Evolutionary conservation across 2,797 vertebrate species (phyloP).

Genomic region (Takifugu rubripes): DNA sequence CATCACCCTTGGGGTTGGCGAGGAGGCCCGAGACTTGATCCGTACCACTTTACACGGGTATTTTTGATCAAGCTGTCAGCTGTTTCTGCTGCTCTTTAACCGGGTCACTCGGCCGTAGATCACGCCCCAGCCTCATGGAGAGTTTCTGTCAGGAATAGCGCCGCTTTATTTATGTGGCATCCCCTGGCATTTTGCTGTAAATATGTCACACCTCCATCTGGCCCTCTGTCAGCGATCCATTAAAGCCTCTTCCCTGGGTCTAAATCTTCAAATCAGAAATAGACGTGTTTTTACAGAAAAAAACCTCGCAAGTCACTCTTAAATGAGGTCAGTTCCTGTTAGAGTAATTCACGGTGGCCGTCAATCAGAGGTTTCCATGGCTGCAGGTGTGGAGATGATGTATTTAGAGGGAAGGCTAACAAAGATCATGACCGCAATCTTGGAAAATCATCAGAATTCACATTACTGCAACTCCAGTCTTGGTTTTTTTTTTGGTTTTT

Average conservation of each 20-base stretch:
- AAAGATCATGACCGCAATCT: constrained; percentile 27
- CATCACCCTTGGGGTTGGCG: constrained; percentile 25
- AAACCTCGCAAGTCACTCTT: constrained; percentile 70
- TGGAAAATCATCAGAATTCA: constrained; percentile 18
- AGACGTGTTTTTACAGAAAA: constrained; percentile 55
- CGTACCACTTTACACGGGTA: constrained; percentile 57
- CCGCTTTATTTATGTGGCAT: constrained; percentile 73
- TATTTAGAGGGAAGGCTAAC: constrained; percentile 42
- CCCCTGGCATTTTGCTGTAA: constrained; percentile 69
- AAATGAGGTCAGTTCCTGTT: constrained; percentile 76
- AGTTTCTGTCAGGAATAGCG: constrained; percentile 73
- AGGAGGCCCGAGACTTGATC: constrained; percentile 51
- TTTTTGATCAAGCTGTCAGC: constrained; percentile 68
- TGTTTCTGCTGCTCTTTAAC: constrained; percentile 65
- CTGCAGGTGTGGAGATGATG: constrained; percentile 37
- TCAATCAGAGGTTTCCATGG: constrained; percentile 62
- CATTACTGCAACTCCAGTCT: constrained; percentile 29
- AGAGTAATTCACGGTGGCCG: constrained; percentile 67
- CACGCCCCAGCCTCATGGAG: constrained; percentile 52
- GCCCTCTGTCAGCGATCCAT: constrained; percentile 77
- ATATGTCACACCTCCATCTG: constrained; percentile 73
- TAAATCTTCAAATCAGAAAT: constrained; percentile 73
- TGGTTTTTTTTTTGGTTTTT: constrained; percentile 8
- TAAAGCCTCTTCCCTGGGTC: constrained; percentile 63
- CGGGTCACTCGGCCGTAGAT: constrained; percentile 59